Evolutionary conservation across 2,888 invertebrate species (phyloP).

Genomic region (Eupithecia centaureata): DNA sequence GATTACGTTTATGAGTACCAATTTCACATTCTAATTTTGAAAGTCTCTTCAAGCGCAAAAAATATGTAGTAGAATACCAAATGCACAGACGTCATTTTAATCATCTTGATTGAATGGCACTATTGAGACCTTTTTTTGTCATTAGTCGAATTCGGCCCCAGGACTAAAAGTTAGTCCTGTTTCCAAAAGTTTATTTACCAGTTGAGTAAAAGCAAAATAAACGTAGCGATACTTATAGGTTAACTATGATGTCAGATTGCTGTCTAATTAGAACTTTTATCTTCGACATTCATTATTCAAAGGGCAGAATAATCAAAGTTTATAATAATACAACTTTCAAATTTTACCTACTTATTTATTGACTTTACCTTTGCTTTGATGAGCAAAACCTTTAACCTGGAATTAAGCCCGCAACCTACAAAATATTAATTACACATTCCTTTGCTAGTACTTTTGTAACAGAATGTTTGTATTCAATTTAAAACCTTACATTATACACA

Average conservation of each 20-base stretch:
- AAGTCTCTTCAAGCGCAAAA: too few relatives aligned
- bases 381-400: slow-evolving; percentile 21
- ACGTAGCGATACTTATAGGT: not conserved
- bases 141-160: too few relatives aligned
- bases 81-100: too few relatives aligned
- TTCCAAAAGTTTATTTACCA: not conserved
- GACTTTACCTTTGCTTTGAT: slow-evolving; percentile 3
- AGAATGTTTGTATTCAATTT: not conserved
- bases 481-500: not conserved
- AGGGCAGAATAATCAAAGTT: not conserved
- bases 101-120: too few relatives aligned
- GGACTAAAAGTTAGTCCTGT: too few relatives aligned
- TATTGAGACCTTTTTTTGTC: too few relatives aligned
- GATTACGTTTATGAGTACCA: too few relatives aligned
- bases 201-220: not conserved
- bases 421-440: slow-evolving; percentile 30
- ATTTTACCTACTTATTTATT: not conserved
- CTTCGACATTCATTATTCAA: not conserved
- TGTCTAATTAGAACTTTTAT: not conserved
- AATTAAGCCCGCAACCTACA: slow-evolving; percentile 8
- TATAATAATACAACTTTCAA: not conserved
- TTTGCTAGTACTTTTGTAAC: slow-evolving; percentile 2
- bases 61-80: too few relatives aligned
- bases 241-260: not conserved
- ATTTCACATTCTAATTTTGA: too few relatives aligned